Evolutionary conservation across 1,140 invertebrate genomes (phyloP), one percentile per base, ranked within the genome.

Genomic region (Drosophila eugracilis): DNA sequence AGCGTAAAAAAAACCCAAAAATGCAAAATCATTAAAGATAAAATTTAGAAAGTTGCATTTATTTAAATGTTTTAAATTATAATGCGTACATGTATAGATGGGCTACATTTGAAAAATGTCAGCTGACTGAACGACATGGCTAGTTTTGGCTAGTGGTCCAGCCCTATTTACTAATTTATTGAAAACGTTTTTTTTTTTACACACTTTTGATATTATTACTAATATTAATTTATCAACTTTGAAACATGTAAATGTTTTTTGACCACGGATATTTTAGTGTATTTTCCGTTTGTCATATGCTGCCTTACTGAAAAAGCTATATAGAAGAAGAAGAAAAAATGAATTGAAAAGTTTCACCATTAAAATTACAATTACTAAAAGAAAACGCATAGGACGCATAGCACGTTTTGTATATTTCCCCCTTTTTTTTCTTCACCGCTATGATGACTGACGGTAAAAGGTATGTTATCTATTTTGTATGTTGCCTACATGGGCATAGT

Each of bases 361-460:
- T n/a, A n/a, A n/a, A 32, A 7, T 22, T 44, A n/a, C 2, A 4
- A 44, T 26, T 26, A 17, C 9, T 58, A 36, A 34, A 26, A 34
- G 10, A 52, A 5, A 4, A 62, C 4, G 5, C 4, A 15, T 26
- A 26, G 9, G 12, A 28, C 28, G 37, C 28, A 12, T n/a, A n/a
- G n/a, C 17, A 1, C 6, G 12, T 12, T 30, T 30, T 7, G 1
- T 4, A 4, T 0, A 32, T 4, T 12, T 12, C 10, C 28, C 36
- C n/a, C 15, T 12, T 9, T 41, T 14, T 26, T 34, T 5, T 7
- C 6, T 10, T 21, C 30, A n/a, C 6, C 19, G 15, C 45, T 37
- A 90, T 90, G 85, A 89, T 86, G 42, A 83, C 80, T 49, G 89
- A 90, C 39, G 79, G 89, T 5, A 90, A 90, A 53, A 86, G 89